Percentiles rank a stretch among this genome's conserved stretches.
phyloP scores from a whole-genome alignment of 2,113 vertebrate genomes.

The Festucalex cinctus region DNA sequence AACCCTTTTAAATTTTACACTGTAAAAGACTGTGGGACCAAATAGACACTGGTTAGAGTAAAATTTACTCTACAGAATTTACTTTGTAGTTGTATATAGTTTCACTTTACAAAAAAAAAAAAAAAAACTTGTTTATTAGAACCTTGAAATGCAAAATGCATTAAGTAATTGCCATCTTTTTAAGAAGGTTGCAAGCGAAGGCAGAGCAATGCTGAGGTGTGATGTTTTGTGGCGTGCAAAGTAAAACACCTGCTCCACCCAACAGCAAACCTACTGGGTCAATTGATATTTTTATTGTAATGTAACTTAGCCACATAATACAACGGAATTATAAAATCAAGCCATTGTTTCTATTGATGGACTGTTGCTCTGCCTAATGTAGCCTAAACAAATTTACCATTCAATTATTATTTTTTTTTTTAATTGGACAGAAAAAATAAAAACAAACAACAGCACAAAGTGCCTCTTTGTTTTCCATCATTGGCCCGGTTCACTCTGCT shows the following conservation, averaged over 20 bases:
- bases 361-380: conserved; percentile 11
- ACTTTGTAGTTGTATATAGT: too few relatives aligned
- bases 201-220: conserved; percentile 5
- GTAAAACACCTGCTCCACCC: conserved; percentile 58
- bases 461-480: conserved; percentile 38
- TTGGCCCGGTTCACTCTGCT: conserved; percentile 17
- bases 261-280: neutral
- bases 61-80: too few relatives aligned
- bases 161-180: too few relatives aligned
- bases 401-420: neutral
- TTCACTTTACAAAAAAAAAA: too few relatives aligned
- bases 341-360: neutral
- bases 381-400: conserved; percentile 25
- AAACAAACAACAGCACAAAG: conserved; percentile 29
- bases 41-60: too few relatives aligned
- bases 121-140: too few relatives aligned
- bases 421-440: conserved; percentile 18
- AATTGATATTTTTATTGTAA: conserved; percentile 1
- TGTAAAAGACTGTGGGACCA: too few relatives aligned
- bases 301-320: neutral
- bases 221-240: conserved; percentile 14
- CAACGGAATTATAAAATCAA: neutral
- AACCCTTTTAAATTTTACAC: too few relatives aligned
- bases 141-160: too few relatives aligned
- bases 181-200: too few relatives aligned